Conservation (phyloP, 2,797 vertebrate species). For the Sebastes flavidus region DNA sequence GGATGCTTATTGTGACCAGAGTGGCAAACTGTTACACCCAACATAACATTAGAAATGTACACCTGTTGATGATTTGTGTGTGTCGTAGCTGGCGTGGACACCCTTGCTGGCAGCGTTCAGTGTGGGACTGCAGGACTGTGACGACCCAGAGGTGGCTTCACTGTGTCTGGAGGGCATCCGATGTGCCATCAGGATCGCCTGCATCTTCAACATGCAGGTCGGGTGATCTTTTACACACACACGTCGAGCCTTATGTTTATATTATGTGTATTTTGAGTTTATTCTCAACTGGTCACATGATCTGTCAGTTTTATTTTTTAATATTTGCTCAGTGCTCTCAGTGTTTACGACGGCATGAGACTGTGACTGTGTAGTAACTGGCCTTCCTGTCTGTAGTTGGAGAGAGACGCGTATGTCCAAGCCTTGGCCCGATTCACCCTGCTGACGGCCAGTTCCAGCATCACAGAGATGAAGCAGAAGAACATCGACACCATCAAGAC, state of each 20-base stretch:
- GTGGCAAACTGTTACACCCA: background rate
- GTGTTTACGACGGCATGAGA: too few species aligned
- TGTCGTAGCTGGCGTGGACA: constrained; percentile 92
- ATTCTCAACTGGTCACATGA: background rate
- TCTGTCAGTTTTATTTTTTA: background rate
- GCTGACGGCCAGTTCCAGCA: constrained; percentile 95
- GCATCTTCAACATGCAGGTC: constrained; percentile 97
- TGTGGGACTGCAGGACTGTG: constrained; percentile 95
- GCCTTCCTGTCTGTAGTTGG: constrained; percentile 80
- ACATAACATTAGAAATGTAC: background rate
- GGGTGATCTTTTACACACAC: constrained; percentile 18
- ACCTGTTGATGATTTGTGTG: background rate
- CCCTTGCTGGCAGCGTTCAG: constrained; percentile 95
- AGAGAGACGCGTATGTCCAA: constrained; percentile 95
- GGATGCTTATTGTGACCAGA: background rate
- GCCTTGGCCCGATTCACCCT: constrained; percentile 95
- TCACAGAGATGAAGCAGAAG: constrained; percentile 99
- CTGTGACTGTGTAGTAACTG: background rate
- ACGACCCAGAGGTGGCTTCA: constrained; percentile 93
- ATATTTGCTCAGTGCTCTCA: background rate
- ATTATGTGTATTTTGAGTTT: background rate
- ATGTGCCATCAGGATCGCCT: constrained; percentile 94
- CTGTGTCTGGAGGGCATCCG: constrained; percentile 96
- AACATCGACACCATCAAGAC: constrained; percentile 99
- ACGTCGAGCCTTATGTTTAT: background rate